Base-by-base conservation (phyloP, 1,140 invertebrate species). In the Bombus cullumanus region DNA sequence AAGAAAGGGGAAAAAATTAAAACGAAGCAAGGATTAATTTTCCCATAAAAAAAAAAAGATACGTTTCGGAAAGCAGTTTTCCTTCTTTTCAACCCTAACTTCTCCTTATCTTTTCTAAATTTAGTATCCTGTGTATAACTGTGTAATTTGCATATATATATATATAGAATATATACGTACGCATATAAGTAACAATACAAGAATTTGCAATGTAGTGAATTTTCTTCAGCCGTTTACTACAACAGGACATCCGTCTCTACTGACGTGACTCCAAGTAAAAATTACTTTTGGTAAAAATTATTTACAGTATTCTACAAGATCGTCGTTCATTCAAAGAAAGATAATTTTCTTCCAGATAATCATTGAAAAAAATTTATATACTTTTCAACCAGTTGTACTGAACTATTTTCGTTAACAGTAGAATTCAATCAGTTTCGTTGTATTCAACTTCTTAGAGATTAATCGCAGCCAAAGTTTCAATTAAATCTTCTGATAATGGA, bases 81-180 rank as follows among this genome's bases (percentile, higher is more conserved):
- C 92, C 91, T 87, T 89, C 90, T 92, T 88, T 89, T 90, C 41
- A 62, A 75, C 28, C 79, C 79, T 88, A n/a, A 89, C 15, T 91
- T 83, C 0, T 47, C 43, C 43, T 15, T 47, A 47, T 47, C 43
- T 47, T 76, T 89, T 25, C 59, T 62, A 62, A 12, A 10, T 28
- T n/a, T 4, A n/a, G 3, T n/a, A 59, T 59, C 25, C 57, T 62
- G 59, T n/a, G 3, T n/a, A 62, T 62, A 62, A 62, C 28, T 15
- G 15, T 47, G 57, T 28, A 87, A 88, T 85, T 76, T 73, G 83
- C 90, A 34, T 66, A 62, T 39, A n/a, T 31, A 25, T n/a, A n/a
- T 64, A 62, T 76, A 28, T 59, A 41, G 66, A 34, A 57, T 66
- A 66, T 66, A 66, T 66, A 31, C 34, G 28, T 66, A 83, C 82